Percentiles rank a stretch among this genome's conserved stretches.
These are phyloP conservation scores for Chondrosia reniformis DNA, from an alignment of 37 sponge, comb jelly and placozoan species.

Conservation along the genomic window DNA sequence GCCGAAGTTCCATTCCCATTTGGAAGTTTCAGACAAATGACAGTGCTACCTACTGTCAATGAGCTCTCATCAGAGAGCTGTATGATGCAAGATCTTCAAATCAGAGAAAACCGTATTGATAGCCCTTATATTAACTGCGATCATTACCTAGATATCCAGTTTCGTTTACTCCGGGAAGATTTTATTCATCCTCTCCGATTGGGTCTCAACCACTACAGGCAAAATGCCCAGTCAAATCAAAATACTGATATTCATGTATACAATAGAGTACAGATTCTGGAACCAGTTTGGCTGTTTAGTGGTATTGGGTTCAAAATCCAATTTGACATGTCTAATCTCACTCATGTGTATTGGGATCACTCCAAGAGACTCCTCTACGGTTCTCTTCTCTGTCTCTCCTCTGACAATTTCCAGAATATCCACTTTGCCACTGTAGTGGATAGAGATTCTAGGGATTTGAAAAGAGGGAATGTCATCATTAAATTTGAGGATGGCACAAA, in stretches of 20 bases:
- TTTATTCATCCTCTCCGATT: constrained; percentile 78
- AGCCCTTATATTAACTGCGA: constrained; percentile 65
- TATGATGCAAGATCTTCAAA: neutral
- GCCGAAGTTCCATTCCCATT: constrained; percentile 14
- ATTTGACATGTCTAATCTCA: constrained; percentile 41
- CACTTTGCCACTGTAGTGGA: constrained; percentile 73
- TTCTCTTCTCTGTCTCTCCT: constrained; percentile 76
- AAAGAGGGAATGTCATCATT: constrained; percentile 38
- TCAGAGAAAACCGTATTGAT: constrained; percentile 34
- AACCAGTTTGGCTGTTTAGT: constrained; percentile 23
- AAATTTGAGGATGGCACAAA: constrained; percentile 30
- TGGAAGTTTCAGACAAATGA: constrained; percentile 15
- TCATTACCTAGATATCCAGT: constrained; percentile 84
- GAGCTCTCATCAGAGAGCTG: too few relatives aligned
- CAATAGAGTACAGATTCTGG: constrained; percentile 34
- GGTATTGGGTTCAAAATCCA: constrained; percentile 59
- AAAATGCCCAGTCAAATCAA: constrained; percentile 21
- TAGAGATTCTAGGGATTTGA: constrained; percentile 53
- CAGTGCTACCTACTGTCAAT: constrained; percentile 28
- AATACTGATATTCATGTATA: constrained; percentile 64
- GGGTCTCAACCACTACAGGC: constrained; percentile 55
- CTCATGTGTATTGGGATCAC: constrained; percentile 60
- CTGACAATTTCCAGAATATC: constrained; percentile 35
- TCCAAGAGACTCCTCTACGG: constrained; percentile 75
- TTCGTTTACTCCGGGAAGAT: constrained; percentile 84